Evolutionary conservation across 2,797 vertebrate genomes (phyloP).

Genomic region (Anolis apletophallus): DNA sequence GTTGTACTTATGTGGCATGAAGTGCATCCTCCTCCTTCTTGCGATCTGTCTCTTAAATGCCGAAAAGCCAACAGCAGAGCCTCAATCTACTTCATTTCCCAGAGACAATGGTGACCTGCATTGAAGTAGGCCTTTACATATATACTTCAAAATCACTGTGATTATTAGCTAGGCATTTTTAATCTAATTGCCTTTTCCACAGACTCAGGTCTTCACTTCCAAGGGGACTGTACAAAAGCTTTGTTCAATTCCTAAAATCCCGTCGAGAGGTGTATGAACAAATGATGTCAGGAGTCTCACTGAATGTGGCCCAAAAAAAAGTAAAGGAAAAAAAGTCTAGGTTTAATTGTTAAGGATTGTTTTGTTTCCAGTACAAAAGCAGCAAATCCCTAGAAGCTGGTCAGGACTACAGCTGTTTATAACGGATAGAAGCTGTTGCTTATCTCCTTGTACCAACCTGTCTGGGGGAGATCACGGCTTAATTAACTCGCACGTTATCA

Average conservation of each 20-base stretch:
- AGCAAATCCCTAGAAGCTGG: constrained; percentile 74
- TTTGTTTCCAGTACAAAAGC: constrained; percentile 75
- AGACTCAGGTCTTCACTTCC: constrained; percentile 53
- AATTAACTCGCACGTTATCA: constrained; percentile 77
- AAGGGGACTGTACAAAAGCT: not conserved
- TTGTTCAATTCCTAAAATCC: not conserved
- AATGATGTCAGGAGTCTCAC: constrained; percentile 58
- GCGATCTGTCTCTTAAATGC: fast-evolving
- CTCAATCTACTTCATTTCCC: not conserved
- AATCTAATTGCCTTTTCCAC: not conserved
- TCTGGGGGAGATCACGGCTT: constrained; percentile 78
- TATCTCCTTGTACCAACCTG: constrained; percentile 80
- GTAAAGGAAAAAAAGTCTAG: constrained; percentile 40
- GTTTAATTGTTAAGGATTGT: constrained; percentile 67
- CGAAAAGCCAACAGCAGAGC: not conserved
- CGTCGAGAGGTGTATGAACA: constrained; percentile 32
- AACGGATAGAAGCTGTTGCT: constrained; percentile 65
- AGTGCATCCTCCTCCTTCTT: not conserved
- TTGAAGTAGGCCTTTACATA: constrained; percentile 26
- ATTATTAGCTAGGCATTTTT: not conserved
- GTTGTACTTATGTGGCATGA: not conserved
- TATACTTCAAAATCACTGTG: not conserved
- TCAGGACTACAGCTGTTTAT: constrained; percentile 72
- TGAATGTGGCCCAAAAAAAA: not conserved
- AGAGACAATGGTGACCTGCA: not conserved